Evolutionary conservation across 1,140 invertebrate species (phyloP), one percentile per base, ranked within the genome.

Genomic region (Colletes latitarsis): DNA sequence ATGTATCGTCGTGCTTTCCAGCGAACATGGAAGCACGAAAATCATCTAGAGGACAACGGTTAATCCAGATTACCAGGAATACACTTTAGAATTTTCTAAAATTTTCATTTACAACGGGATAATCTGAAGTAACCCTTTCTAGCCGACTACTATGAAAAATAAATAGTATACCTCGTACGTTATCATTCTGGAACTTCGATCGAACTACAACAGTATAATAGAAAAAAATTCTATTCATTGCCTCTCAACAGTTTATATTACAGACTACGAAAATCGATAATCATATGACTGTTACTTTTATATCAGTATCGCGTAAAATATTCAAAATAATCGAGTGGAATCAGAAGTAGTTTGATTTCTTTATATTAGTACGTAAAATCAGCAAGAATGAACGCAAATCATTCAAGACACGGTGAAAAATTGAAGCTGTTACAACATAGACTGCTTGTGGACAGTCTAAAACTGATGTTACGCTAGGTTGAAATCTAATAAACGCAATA

Each of bases 1-100:
- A 66, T 64, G 39, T 58, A 39, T 79, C 58, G 9, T 67, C 70
- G 77, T 79, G 77, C 77, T 52, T 9, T 64, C 77, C 49, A 39
- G 71, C 41, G 15, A 53, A 49, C 14, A 30, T 66, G 77, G 77
- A 79, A 79, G 77, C 77, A 79, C 77, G 77, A 55, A 64, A 79
- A 64, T 73, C 30, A 53, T 63, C 52, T 49, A 17, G 52, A 43
- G 52, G 49, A 39, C 43, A 12, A 66, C 52, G 39, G 60, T 78
- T 62, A 72, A 64, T 79, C 14, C 77, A 72, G 60, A 78, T 73
- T 78, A 78, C 5, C 77, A n/a, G 15, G 12, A 73, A 43, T 17
- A 17, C 60, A 41, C 14, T 55, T 49, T 62, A 58, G 15, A 30
- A 58, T 12, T 43, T 41, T 41, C 4, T 46, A 41, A 46, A 49